These are phyloP conservation scores for Parus major DNA, from an alignment of 2,113 vertebrate species.

Conservation along the genomic window DNA sequence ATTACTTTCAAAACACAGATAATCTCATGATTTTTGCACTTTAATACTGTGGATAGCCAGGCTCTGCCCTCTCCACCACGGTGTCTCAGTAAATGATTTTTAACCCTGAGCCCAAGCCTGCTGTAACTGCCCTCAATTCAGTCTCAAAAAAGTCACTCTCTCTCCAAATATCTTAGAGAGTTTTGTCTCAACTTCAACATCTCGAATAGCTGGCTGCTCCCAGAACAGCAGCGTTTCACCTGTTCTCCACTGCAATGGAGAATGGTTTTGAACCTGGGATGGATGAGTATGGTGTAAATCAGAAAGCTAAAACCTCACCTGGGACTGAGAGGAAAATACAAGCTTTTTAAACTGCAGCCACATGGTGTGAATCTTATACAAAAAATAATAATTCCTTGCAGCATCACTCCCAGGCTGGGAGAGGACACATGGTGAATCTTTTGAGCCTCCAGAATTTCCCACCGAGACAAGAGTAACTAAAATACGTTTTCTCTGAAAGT, in stretches of 20 bases:
- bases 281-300: background rate
- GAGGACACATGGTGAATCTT: background rate
- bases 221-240: background rate
- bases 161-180: background rate
- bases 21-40: background rate
- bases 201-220: background rate
- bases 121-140: background rate
- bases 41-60: background rate
- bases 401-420: background rate
- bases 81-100: background rate
- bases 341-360: background rate
- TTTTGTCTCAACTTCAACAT: background rate
- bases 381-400: background rate
- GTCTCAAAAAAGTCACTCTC: background rate
- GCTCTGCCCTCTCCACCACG: accelerated
- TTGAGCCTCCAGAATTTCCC: background rate
- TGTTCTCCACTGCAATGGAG: background rate
- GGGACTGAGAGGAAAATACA: background rate
- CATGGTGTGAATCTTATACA: background rate
- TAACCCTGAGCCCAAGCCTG: background rate
- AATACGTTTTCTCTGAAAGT: background rate
- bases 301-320: background rate
- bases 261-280: accelerated
- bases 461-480: background rate
- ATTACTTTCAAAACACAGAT: background rate